phyloP scores from a whole-genome alignment of 2,888 invertebrate species.

The Thymelicus lineola region DNA sequence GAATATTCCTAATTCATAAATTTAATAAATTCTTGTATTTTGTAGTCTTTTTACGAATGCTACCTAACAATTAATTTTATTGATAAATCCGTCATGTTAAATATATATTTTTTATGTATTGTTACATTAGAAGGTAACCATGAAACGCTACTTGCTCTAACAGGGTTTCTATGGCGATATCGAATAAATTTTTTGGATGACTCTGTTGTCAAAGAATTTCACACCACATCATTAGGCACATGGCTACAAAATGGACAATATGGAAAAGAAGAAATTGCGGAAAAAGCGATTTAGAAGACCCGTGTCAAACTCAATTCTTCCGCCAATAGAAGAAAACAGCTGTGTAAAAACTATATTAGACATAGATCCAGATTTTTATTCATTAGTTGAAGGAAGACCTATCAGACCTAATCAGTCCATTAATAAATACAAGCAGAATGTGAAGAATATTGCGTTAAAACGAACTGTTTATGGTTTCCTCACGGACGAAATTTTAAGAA shows the following conservation, averaged over 20 bases:
- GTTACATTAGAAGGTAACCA: conserved; percentile 5
- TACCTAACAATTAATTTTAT: too few relatives aligned
- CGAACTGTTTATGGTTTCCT: conserved; percentile 69
- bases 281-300: conserved; percentile 57
- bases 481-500: conserved; percentile 73
- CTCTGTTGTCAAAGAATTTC: too few relatives aligned
- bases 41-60: too few relatives aligned
- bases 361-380: conserved; percentile 87
- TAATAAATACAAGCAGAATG: conserved; percentile 81
- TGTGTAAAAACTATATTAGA: conserved; percentile 81
- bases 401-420: conserved; percentile 83
- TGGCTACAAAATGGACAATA: conserved; percentile 29
- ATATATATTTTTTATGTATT: not conserved
- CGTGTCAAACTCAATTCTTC: conserved; percentile 67
- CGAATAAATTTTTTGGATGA: conserved; percentile 48
- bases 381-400: conserved; percentile 85
- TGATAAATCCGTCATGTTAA: too few relatives aligned
- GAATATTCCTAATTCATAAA: too few relatives aligned
- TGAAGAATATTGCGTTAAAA: conserved; percentile 73
- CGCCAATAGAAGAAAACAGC: conserved; percentile 64
- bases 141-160: not conserved
- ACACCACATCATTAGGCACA: not conserved
- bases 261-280: conserved; percentile 56
- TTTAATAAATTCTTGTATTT: too few relatives aligned
- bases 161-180: conserved; percentile 67